Conservation (phyloP, 2,797 vertebrate species). For the Microtus californicus region DNA sequence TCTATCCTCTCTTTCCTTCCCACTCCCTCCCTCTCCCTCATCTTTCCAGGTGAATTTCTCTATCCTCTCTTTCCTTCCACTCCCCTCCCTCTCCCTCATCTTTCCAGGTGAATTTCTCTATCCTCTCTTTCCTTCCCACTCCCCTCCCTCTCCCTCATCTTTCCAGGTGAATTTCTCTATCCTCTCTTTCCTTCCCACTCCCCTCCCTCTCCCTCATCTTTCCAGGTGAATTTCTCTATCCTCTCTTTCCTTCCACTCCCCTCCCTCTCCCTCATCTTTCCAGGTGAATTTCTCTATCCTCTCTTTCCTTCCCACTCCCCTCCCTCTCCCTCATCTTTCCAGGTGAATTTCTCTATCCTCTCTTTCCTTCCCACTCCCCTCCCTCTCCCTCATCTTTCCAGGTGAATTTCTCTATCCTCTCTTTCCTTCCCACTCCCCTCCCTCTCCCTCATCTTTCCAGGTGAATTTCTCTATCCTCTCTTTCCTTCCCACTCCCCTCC, state of each 20-base stretch:
- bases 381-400: not conserved
- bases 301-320: not conserved
- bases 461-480: not conserved
- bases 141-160: not conserved
- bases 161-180: no score
- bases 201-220: not conserved
- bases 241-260: not conserved
- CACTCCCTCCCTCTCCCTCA: not conserved
- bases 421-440: not conserved
- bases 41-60: no score
- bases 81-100: not conserved
- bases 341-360: not conserved
- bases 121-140: not conserved
- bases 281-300: no score
- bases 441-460: constrained; percentile 2
- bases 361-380: not conserved
- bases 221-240: no score
- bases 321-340: not conserved
- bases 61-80: not conserved
- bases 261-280: not conserved
- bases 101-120: no score
- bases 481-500: not conserved
- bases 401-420: not conserved
- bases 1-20: not conserved
- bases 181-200: not conserved